Evolutionary conservation across 1,140 invertebrate genomes (phyloP).

Genomic region (Leptopilina clavipes): DNA sequence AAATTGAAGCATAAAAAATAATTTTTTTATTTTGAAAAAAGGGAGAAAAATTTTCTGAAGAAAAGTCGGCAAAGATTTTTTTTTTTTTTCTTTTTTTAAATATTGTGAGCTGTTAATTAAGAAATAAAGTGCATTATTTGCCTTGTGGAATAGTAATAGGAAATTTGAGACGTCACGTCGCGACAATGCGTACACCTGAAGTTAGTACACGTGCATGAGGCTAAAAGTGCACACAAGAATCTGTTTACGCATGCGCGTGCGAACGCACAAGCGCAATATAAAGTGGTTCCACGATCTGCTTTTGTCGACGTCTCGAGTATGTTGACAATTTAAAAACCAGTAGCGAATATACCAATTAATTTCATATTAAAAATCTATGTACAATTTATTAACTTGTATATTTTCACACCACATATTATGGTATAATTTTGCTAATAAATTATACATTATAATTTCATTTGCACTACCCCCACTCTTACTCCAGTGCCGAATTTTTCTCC

Average conservation of each 20-base stretch:
- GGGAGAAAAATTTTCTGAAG: too few species aligned
- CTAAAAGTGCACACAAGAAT: slow-evolving; percentile 13
- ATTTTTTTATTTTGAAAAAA: too few species aligned
- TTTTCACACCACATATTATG: too few species aligned
- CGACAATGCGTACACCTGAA: slow-evolving; percentile 3
- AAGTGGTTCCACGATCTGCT: slow-evolving; percentile 3
- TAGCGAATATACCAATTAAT: neutral
- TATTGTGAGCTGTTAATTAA: neutral
- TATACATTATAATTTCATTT: too few species aligned
- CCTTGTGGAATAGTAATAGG: slow-evolving; percentile 21
- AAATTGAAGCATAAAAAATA: too few species aligned
- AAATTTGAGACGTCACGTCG: slow-evolving; percentile 29
- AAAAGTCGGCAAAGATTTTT: too few species aligned
- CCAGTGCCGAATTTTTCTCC: too few species aligned
- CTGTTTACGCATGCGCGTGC: slow-evolving; percentile 16
- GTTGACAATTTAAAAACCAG: slow-evolving; percentile 18
- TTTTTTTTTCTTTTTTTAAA: neutral
- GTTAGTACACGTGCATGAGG: neutral
- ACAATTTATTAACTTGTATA: too few species aligned
- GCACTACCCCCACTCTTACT: too few species aligned
- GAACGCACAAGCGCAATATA: neutral
- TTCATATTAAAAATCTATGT: neutral
- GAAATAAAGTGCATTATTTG: neutral
- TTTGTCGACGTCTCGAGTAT: slow-evolving; percentile 21
- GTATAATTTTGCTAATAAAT: too few species aligned